phyloP scores from a whole-genome alignment of 2,797 vertebrate genomes.

The Glyptemys insculpta region DNA sequence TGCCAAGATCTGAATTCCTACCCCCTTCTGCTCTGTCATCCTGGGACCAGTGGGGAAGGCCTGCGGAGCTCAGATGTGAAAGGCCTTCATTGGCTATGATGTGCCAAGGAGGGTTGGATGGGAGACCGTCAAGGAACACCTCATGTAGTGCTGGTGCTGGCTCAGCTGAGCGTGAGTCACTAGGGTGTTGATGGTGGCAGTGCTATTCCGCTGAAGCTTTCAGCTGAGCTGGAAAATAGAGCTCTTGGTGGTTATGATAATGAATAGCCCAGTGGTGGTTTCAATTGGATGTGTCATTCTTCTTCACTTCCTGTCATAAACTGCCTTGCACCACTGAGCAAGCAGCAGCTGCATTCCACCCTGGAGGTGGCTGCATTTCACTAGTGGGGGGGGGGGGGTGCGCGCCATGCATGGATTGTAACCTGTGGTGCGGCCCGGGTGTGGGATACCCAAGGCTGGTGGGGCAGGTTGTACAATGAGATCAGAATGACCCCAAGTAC shows the following conservation, averaged over 20 bases:
- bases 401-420: background rate
- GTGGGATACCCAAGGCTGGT: background rate
- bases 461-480: background rate
- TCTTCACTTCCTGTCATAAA: background rate
- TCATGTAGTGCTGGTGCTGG: fast-evolving
- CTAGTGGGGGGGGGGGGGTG: fast-evolving
- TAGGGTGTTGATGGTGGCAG: fast-evolving
- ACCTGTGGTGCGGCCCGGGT: background rate
- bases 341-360: background rate
- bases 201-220: background rate
- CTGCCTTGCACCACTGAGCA: fast-evolving
- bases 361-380: background rate
- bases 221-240: background rate
- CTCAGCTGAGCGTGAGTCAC: background rate
- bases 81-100: background rate
- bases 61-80: background rate
- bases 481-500: background rate
- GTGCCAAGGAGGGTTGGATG: fast-evolving
- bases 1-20: background rate
- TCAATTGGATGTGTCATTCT: background rate
- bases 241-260: background rate
- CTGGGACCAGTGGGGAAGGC: background rate
- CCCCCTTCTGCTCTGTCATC: background rate
- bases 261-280: background rate
- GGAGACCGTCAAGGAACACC: fast-evolving